Conservation (phyloP, 1,140 invertebrate genomes). For the Aphis gossypii region DNA sequence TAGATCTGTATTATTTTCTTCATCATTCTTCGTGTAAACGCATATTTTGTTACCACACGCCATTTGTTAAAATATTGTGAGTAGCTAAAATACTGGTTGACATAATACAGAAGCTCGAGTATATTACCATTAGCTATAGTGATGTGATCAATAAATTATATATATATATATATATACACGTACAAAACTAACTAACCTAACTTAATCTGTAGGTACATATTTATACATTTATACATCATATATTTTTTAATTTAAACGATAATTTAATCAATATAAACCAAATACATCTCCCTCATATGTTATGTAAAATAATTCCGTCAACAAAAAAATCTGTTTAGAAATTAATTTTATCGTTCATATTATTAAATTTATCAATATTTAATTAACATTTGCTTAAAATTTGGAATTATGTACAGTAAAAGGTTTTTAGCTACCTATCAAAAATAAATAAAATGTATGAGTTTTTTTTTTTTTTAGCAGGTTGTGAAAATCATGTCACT, state of each 20-base stretch:
- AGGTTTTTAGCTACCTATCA: background rate
- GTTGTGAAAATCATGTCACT: background rate
- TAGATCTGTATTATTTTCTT: background rate
- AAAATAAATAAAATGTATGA: background rate
- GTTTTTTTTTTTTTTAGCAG: background rate
- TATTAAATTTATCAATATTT: background rate
- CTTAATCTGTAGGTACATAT: background rate
- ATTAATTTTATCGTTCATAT: background rate
- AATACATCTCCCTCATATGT: background rate
- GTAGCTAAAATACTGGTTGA: background rate
- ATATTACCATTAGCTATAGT: background rate
- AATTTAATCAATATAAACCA: background rate
- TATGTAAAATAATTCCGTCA: background rate
- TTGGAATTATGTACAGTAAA: background rate
- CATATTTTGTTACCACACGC: background rate
- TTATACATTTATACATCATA: background rate
- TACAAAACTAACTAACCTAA: background rate
- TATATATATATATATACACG: too few relatives aligned
- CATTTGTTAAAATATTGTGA: background rate
- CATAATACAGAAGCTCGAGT: background rate
- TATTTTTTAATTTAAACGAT: too few relatives aligned
- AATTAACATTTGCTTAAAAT: background rate
- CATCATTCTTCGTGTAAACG: background rate
- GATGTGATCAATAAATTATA: background rate
- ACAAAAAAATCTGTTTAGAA: background rate